A percentile compares a stretch with the other conserved stretches of the same genome.
phyloP scores from a whole-genome alignment of 2,888 invertebrate species.

The Iphiclides podalirius region DNA sequence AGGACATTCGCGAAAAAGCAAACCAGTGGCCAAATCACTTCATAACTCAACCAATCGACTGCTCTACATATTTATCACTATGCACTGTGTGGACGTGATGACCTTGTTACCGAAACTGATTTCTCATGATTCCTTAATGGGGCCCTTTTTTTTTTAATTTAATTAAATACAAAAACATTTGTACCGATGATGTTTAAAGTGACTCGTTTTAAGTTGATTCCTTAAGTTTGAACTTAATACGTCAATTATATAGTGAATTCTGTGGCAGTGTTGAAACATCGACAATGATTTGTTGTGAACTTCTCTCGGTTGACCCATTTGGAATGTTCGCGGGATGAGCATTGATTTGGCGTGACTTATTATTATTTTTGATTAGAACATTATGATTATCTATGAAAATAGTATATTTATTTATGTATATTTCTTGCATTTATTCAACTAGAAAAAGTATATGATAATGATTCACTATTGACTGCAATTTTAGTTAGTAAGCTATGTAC shows the following conservation, averaged over 20 bases:
- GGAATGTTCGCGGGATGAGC: not conserved
- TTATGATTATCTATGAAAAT: conserved; percentile 7
- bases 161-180: not conserved
- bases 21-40: conserved; percentile 47
- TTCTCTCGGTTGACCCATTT: not conserved
- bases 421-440: conserved; percentile 72
- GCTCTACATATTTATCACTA: too few species aligned
- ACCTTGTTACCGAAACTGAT: too few species aligned
- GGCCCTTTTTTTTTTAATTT: too few species aligned
- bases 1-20: conserved; percentile 58
- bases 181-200: not conserved
- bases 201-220: not conserved
- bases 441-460: conserved; percentile 17
- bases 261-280: not conserved
- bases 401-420: conserved; percentile 53
- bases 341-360: too few species aligned
- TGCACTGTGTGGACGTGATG: too few species aligned
- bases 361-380: too few species aligned
- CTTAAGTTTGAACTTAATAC: not conserved
- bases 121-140: too few species aligned
- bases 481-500: conserved; percentile 12
- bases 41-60: conserved; percentile 37
- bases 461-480: conserved; percentile 11
- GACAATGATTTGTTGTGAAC: not conserved
- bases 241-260: conserved; percentile 15